A percentile compares a stretch with the other conserved stretches of the same genome.
phyloP scores from a whole-genome alignment of 2,797 vertebrate species.

The Mergus octosetaceus region DNA sequence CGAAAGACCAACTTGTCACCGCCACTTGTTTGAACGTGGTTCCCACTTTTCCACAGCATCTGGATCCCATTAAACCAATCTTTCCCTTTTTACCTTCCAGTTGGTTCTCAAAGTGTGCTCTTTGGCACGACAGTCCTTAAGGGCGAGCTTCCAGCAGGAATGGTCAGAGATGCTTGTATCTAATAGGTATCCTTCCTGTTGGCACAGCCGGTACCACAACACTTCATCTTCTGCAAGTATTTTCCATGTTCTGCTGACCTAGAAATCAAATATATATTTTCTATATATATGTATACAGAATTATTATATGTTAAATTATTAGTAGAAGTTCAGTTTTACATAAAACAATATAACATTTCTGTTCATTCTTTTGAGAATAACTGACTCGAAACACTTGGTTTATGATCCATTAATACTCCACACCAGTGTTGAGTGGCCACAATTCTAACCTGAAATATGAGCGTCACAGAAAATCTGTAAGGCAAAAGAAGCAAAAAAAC shows the following conservation, averaged over 20 bases:
- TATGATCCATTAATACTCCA: neutral
- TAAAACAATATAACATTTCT: neutral
- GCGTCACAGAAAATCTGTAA: neutral
- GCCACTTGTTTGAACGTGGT: neutral
- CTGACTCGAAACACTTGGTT: constrained; percentile 20
- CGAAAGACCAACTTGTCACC: neutral
- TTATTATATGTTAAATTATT: neutral
- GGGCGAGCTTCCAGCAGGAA: constrained; percentile 90
- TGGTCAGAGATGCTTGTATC: constrained; percentile 84
- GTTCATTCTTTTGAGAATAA: neutral
- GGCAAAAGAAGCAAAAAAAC: neutral
- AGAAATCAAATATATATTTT: constrained; percentile 5
- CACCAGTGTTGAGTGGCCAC: neutral
- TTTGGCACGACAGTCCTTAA: constrained; percentile 86
- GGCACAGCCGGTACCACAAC: constrained; percentile 90
- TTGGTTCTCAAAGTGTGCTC: constrained; percentile 86
- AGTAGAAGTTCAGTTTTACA: neutral
- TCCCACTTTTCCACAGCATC: neutral
- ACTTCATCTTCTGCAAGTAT: constrained; percentile 91
- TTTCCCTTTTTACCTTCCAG: constrained; percentile 88
- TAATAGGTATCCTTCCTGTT: constrained; percentile 84
- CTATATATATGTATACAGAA: too few relatives aligned
- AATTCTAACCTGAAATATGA: neutral
- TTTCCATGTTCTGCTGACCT: constrained; percentile 95
- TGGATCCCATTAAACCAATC: neutral